phyloP scores from a whole-genome alignment of 2,797 vertebrate species.

The Neosilurus hyrtlii region DNA sequence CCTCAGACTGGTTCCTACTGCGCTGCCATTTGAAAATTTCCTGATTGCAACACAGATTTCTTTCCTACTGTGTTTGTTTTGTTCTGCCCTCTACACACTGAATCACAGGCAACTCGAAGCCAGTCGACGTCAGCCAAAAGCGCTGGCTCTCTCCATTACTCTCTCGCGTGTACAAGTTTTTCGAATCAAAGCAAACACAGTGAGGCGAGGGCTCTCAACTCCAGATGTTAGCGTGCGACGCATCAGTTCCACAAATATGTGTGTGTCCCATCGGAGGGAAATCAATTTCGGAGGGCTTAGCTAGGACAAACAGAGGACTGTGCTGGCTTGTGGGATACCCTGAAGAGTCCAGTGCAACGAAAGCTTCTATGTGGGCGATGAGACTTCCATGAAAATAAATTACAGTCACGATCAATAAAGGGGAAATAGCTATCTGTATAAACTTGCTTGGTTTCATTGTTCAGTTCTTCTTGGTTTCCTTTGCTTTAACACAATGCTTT shows the following conservation, averaged over 20 bases:
- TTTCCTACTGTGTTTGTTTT: conserved; percentile 25
- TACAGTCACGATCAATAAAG: neutral
- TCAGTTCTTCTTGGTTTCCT: neutral
- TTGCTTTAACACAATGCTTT: neutral
- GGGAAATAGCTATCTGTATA: neutral
- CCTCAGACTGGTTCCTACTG: conserved; percentile 11
- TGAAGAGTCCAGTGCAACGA: neutral
- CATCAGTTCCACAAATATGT: conserved; percentile 39
- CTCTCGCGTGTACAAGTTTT: conserved; percentile 30
- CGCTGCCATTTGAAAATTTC: conserved; percentile 3
- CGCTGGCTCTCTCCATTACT: neutral
- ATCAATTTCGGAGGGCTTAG: conserved; percentile 59
- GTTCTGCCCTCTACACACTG: neutral
- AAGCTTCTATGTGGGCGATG: conserved; percentile 2
- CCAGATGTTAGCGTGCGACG: conserved; percentile 39
- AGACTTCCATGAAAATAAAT: neutral
- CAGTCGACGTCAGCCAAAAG: conserved; percentile 32
- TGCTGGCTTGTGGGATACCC: neutral
- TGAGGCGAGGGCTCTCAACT: conserved; percentile 22
- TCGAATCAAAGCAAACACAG: conserved; percentile 35
- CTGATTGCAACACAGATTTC: conserved; percentile 24
- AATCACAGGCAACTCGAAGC: conserved; percentile 29
- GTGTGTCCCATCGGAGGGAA: conserved; percentile 56
- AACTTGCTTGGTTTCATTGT: neutral
- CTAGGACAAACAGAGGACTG: conserved; percentile 25